phyloP scores from a whole-genome alignment of 2,888 invertebrate genomes.

The Doris montereyensis region DNA sequence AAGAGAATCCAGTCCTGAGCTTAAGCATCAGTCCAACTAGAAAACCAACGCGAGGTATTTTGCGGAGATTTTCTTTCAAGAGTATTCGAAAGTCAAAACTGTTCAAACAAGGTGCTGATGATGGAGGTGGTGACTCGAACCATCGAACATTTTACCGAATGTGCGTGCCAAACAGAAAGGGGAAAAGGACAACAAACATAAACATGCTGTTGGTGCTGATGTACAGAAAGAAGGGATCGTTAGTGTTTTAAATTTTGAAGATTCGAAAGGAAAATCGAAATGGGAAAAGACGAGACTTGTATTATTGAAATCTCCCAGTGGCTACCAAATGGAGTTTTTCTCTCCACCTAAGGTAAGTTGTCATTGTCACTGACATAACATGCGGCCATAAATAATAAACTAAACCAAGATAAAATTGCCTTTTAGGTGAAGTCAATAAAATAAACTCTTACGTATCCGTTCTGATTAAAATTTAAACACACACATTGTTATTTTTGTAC shows the following conservation, averaged over 20 bases:
- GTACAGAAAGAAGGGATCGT: constrained; percentile 89
- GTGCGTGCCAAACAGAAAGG: constrained; percentile 49
- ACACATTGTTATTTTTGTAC: no score
- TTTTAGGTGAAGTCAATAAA: no score
- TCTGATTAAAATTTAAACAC: no score
- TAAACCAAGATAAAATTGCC: no score
- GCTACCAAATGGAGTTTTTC: constrained; percentile 96
- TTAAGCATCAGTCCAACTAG: constrained; percentile 46
- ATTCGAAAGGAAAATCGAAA: constrained; percentile 83
- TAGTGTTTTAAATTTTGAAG: constrained; percentile 92
- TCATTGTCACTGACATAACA: no score
- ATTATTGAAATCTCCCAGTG: constrained; percentile 90
- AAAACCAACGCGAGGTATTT: constrained; percentile 80
- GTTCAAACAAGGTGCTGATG: constrained; percentile 93
- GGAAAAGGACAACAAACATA: constrained; percentile 52
- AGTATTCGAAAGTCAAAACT: constrained; percentile 76
- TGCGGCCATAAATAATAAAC: no score
- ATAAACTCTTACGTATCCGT: no score
- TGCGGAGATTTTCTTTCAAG: constrained; percentile 78
- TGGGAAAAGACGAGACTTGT: constrained; percentile 95
- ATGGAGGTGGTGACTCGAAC: constrained; percentile 84
- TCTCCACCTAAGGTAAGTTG: constrained; percentile 89
- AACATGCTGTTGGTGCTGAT: constrained; percentile 44
- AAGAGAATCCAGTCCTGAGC: background rate
- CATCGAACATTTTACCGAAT: no score